A percentile compares a stretch with the other conserved stretches of the same genome.
Conservation (phyloP, 2,888 invertebrate genomes). For the Venustoraphidia nigricollis region DNA sequence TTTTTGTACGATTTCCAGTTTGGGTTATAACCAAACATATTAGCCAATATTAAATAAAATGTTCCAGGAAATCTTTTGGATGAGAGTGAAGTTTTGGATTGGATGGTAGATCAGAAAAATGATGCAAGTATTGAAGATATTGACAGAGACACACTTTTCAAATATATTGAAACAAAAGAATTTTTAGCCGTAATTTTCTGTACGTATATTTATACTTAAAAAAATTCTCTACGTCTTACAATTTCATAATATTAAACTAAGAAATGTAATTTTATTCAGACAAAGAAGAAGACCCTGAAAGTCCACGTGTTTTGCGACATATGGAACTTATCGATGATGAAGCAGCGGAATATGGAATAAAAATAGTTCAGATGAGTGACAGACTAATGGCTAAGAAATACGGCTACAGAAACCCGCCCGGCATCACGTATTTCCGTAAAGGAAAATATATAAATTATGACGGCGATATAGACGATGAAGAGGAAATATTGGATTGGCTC, state of each 20-base stretch:
- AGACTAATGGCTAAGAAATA: slow-evolving; percentile 87
- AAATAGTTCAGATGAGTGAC: slow-evolving; percentile 77
- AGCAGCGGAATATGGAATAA: slow-evolving; percentile 81
- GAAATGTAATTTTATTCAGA: slow-evolving; percentile 30
- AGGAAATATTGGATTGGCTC: slow-evolving; percentile 77
- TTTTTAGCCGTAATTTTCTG: slow-evolving; percentile 86
- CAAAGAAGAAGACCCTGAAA: slow-evolving; percentile 67
- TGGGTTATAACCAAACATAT: too few relatives aligned
- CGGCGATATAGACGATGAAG: slow-evolving; percentile 84
- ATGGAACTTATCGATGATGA: slow-evolving; percentile 85
- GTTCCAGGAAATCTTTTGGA: slow-evolving; percentile 52
- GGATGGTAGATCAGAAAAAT: slow-evolving; percentile 84
- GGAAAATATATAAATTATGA: slow-evolving; percentile 82
- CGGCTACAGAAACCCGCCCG: slow-evolving; percentile 78
- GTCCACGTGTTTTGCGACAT: slow-evolving; percentile 66
- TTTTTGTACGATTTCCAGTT: too few relatives aligned
- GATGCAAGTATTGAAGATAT: slow-evolving; percentile 87
- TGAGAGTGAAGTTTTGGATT: slow-evolving; percentile 70
- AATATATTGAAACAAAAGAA: slow-evolving; percentile 78
- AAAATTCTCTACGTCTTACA: neutral
- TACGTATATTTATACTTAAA: slow-evolving; percentile 37
- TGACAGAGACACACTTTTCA: slow-evolving; percentile 62
- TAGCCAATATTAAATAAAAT: too few relatives aligned
- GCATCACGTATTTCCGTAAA: slow-evolving; percentile 81
- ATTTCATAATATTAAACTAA: neutral